A percentile compares a stretch with the other conserved stretches of the same genome.
Conservation (phyloP, 2,797 vertebrate species). For the Mallotus villosus region DNA sequence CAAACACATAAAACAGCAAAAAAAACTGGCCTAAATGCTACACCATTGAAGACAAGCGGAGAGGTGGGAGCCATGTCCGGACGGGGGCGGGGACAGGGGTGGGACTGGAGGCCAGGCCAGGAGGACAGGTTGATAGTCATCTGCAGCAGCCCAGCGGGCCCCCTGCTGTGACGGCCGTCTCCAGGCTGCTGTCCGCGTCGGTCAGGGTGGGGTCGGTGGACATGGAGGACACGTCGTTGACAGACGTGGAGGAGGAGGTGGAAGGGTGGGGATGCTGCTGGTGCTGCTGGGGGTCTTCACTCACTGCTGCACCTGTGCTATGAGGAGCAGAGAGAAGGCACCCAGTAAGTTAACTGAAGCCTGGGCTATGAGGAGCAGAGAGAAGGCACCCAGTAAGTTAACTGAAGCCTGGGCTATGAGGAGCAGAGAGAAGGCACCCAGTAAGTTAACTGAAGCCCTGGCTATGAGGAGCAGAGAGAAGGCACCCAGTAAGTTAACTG, state of each 20-base stretch:
- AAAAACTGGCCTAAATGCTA: constrained; percentile 59
- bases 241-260: constrained; percentile 78
- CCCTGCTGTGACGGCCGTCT: constrained; percentile 55
- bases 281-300: constrained; percentile 79
- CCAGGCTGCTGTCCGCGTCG: constrained; percentile 88
- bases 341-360: constrained; percentile 69
- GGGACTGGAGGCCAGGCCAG: constrained; percentile 9
- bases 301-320: constrained; percentile 99
- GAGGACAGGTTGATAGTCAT: constrained; percentile 80
- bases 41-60: constrained; percentile 64
- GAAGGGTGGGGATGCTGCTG: constrained; percentile 57
- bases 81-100: constrained; percentile 12
- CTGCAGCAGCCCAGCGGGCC: constrained; percentile 89
- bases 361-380: neutral
- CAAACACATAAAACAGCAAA: constrained; percentile 57
- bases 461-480: too few species aligned
- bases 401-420: neutral
- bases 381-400: too few species aligned
- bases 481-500: too few species aligned
- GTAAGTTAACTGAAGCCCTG: too few species aligned
- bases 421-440: neutral
- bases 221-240: constrained; percentile 84
- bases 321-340: constrained; percentile 78
- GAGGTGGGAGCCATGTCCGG: constrained; percentile 20
- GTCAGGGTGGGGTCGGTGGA: constrained; percentile 85